These are phyloP conservation scores for Temnothorax curvispinosus DNA, from an alignment of 1,140 invertebrate genomes.

Conservation along the genomic window DNA sequence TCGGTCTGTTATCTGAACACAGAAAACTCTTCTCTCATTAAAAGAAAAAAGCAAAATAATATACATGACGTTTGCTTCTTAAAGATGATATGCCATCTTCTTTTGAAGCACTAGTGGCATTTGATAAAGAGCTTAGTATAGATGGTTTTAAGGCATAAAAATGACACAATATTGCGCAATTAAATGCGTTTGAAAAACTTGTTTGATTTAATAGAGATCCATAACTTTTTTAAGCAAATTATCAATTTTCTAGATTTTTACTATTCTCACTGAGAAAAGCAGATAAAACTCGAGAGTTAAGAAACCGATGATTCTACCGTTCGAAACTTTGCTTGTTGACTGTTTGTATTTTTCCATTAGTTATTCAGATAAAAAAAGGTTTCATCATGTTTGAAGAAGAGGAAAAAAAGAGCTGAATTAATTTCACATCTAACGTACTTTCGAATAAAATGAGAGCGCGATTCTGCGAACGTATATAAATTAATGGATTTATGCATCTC, in stretches of 20 bases:
- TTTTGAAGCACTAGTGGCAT: background rate
- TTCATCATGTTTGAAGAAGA: background rate
- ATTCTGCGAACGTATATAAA: background rate
- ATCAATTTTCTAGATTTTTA: background rate
- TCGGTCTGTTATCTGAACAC: background rate
- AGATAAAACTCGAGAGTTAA: background rate
- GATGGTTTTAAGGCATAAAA: background rate
- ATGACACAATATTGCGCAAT: background rate
- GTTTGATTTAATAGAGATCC: background rate
- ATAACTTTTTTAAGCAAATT: background rate
- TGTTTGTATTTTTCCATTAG: background rate
- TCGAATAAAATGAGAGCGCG: background rate
- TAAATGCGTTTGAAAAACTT: slow-evolving; percentile 7
- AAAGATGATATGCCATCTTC: background rate
- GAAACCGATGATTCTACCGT: background rate
- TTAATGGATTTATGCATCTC: slow-evolving; percentile 14
- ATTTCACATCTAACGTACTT: slow-evolving; percentile 14
- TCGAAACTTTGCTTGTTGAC: background rate
- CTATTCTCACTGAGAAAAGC: background rate
- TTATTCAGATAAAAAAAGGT: background rate
- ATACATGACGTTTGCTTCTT: background rate
- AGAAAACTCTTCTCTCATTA: background rate
- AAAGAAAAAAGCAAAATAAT: background rate
- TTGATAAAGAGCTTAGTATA: slow-evolving; percentile 3
- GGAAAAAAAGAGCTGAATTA: background rate